Evolutionary conservation across 2,797 vertebrate species (phyloP).

Genomic region (Thripadectes ignobilis): DNA sequence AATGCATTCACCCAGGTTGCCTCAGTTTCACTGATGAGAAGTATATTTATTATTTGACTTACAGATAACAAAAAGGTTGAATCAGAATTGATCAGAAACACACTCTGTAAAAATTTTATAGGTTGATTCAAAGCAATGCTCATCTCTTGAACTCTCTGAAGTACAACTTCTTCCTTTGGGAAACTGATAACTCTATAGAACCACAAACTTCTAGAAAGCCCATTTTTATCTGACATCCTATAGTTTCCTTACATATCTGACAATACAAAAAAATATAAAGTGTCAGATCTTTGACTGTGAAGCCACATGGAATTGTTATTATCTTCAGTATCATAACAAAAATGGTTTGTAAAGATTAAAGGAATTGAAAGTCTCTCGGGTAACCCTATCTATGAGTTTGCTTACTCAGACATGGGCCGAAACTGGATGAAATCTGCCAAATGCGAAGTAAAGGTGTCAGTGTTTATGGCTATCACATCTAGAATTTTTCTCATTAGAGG

Average conservation of each 20-base stretch:
- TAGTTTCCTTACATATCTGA: background rate
- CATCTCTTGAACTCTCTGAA: background rate
- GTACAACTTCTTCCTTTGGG: background rate
- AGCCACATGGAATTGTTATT: background rate
- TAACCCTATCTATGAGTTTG: background rate
- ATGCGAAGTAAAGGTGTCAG: background rate
- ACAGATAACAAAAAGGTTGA: background rate
- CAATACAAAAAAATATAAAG: background rate
- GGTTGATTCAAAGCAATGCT: slow-evolving; percentile 4
- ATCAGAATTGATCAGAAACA: background rate
- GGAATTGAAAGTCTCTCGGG: background rate
- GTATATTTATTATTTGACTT: slow-evolving; percentile 15
- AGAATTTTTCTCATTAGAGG: background rate
- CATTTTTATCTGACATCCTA: background rate
- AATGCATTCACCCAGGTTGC: background rate
- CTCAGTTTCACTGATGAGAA: slow-evolving; percentile 9
- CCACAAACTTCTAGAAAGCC: background rate
- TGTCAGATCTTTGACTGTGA: background rate
- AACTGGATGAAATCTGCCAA: background rate
- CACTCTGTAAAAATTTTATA: background rate
- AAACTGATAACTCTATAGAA: background rate
- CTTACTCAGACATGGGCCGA: background rate
- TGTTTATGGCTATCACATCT: background rate
- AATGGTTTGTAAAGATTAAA: background rate
- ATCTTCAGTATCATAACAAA: background rate